Conservation (phyloP, 1,140 invertebrate species). For the Saccostrea glomerata region DNA sequence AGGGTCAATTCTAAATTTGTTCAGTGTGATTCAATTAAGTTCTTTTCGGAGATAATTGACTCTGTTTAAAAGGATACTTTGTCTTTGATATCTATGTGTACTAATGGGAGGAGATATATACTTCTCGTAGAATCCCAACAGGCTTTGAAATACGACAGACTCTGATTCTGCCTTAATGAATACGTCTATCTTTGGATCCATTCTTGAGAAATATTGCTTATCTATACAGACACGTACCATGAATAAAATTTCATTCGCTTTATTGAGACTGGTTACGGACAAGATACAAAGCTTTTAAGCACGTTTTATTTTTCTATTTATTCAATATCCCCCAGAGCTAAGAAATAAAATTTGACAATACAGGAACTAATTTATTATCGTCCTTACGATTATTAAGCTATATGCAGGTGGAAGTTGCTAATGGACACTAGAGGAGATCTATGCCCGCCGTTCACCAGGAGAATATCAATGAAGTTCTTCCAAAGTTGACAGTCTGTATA, state of each 20-base stretch:
- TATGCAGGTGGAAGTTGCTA: background rate
- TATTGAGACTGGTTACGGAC: background rate
- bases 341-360: conserved; percentile 21
- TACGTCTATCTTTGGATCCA: conserved; percentile 9
- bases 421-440: background rate
- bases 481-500: too few relatives aligned
- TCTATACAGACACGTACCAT: background rate
- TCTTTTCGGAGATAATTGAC: background rate
- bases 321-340: background rate
- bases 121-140: background rate
- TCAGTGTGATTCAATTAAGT: background rate
- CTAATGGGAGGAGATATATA: background rate
- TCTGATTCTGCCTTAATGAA: background rate
- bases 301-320: conserved; percentile 19
- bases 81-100: conserved; percentile 2
- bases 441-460: background rate
- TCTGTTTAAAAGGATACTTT: background rate
- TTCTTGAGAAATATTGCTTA: conserved; percentile 24
- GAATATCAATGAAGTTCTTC: background rate
- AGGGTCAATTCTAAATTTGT: background rate
- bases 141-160: conserved; percentile 20
- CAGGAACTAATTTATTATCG: background rate
- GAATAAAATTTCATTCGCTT: conserved; percentile 18
- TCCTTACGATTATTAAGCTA: background rate
- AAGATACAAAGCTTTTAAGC: conserved; percentile 31